Evolutionary conservation across 2,888 invertebrate species (phyloP), one percentile per base, ranked within the genome.

Genomic region (Cordilura impudica): DNA sequence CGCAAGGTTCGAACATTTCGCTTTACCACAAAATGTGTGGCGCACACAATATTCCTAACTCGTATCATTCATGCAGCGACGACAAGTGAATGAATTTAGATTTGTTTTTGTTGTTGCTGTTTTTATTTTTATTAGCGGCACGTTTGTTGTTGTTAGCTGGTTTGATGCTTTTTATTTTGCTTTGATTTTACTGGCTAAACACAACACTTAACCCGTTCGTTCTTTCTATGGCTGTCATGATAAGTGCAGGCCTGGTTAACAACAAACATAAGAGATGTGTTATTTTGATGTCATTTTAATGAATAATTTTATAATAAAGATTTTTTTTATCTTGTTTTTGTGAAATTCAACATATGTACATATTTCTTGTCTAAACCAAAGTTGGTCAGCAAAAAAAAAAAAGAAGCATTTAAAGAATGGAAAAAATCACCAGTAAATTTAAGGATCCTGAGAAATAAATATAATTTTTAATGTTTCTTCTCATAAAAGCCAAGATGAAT

Each of bases 261-360:
- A 47, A n/a, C 56, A 66, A 14, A 58, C 2, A 35, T 14, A 63
- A 56, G 63, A 61, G 23, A 61, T 70, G 39, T 69, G 14, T 51
- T 78, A 14, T 5, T 78, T 69, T 47, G 12, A 56, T 78, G 69
- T 45, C 69, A 74, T 56, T 74, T 61, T 39, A 70, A 70, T 66
- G 74, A 71, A 74, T 66, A 60, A 66, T 74, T 70, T 54, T 70
- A 71, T 70, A 63, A 35, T 51, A 61, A 45, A 16, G n/a, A n/a
- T 39, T 21, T 39, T 43, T 53, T 31, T 31, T 45, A 14, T 71
- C n/a, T n/a, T n/a, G n/a, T n/a, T n/a, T n/a, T n/a, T n/a, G n/a
- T n/a, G n/a, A n/a, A n/a, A n/a, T n/a, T n/a, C n/a, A n/a, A n/a
- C n/a, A n/a, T n/a, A n/a, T n/a, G n/a, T n/a, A n/a, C n/a, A n/a